These are phyloP conservation scores for Holocentrus rufus DNA, from an alignment of 2,797 vertebrate genomes.

Conservation along the genomic window DNA sequence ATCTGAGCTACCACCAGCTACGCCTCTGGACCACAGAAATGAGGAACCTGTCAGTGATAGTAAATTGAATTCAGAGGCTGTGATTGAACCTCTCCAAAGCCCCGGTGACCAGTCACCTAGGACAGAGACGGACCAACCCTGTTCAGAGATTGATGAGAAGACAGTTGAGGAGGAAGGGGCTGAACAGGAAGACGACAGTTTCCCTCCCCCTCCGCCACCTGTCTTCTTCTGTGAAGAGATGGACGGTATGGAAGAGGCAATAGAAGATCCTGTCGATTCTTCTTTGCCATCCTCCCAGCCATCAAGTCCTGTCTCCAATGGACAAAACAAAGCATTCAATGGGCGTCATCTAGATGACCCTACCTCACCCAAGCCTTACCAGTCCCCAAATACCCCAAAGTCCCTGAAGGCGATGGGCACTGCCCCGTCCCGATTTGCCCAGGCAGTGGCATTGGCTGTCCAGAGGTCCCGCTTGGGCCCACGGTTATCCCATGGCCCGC, in stretches of 20 bases:
- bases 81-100: constrained; percentile 1
- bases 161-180: constrained; percentile 9
- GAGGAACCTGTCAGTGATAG: constrained; percentile 79
- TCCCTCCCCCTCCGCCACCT: constrained; percentile 74
- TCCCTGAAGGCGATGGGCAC: constrained; percentile 55
- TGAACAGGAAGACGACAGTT: constrained; percentile 41
- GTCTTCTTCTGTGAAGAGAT: constrained; percentile 56
- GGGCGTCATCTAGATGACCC: background rate
- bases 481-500: constrained; percentile 4
- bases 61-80: constrained; percentile 69
- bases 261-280: background rate
- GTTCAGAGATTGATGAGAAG: background rate
- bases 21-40: constrained; percentile 73
- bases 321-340: rapidly evolving
- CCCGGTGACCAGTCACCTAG: background rate
- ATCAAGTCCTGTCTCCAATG: background rate
- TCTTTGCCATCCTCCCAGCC: background rate
- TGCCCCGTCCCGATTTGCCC: constrained; percentile 87
- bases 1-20: constrained; percentile 81
- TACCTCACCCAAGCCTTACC: background rate
- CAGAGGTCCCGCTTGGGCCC: constrained; percentile 75
- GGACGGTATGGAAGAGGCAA: constrained; percentile 7
- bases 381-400: constrained; percentile 70
- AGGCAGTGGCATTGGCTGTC: constrained; percentile 88
- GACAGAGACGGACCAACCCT: background rate